These are phyloP conservation scores for Micronycteris hirsuta DNA, from an alignment of 2,113 vertebrate genomes.

Conservation along the genomic window DNA sequence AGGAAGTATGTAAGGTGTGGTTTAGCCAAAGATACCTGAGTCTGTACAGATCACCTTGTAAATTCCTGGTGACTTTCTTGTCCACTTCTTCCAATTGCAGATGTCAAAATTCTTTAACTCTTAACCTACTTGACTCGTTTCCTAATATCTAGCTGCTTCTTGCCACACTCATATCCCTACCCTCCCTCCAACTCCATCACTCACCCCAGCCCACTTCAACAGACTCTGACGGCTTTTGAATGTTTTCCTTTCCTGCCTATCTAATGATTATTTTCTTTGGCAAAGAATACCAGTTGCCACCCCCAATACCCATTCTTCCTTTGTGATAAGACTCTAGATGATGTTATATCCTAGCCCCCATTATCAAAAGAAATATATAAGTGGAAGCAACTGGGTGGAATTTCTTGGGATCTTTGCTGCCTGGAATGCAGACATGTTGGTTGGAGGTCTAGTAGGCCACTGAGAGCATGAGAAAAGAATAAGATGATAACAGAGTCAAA, in stretches of 20 bases:
- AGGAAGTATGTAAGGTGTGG: neutral
- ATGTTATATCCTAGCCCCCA: neutral
- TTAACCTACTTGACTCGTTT: neutral
- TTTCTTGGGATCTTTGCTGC: neutral
- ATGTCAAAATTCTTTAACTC: neutral
- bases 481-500: neutral
- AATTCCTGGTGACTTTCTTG: constrained; percentile 3
- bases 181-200: neutral
- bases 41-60: neutral
- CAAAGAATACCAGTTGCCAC: neutral
- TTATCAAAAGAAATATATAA: neutral
- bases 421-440: neutral
- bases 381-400: neutral
- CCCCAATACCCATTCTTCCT: neutral
- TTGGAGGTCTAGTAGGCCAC: neutral
- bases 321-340: neutral
- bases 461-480: neutral
- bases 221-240: neutral
- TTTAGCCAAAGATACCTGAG: constrained; percentile 1
- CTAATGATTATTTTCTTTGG: neutral
- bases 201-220: neutral
- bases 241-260: neutral
- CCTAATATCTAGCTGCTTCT: neutral
- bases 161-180: neutral
- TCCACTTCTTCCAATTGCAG: neutral